phyloP scores from a whole-genome alignment of 2,888 invertebrate genomes.

The Cantharis nigra region DNA sequence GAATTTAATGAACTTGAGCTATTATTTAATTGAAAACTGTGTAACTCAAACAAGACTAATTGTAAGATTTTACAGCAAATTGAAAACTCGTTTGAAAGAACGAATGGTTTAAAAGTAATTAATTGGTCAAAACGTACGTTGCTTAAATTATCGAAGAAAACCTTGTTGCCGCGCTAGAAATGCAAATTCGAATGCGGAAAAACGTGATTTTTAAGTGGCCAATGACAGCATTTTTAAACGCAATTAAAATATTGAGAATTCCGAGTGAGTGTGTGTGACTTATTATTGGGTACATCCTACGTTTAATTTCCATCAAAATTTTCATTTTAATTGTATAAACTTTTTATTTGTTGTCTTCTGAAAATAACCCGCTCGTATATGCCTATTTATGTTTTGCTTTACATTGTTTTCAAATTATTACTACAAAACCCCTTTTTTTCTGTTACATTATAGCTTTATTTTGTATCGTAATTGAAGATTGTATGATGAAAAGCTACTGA shows the following conservation, averaged over 20 bases:
- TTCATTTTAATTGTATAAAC: too few relatives aligned
- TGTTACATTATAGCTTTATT: not conserved
- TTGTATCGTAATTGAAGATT: slow-evolving; percentile 13
- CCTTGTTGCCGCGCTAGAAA: not conserved
- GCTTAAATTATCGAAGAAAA: not conserved
- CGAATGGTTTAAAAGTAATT: not conserved
- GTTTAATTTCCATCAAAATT: not conserved
- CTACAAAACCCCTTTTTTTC: not conserved
- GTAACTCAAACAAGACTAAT: not conserved
- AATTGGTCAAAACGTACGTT: not conserved
- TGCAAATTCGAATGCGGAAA: not conserved
- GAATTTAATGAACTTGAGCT: not conserved
- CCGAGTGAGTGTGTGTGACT: not conserved
- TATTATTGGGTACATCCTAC: not conserved
- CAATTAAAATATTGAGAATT: not conserved
- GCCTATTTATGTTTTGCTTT: not conserved
- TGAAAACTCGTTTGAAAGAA: not conserved
- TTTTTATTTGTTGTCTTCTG: not conserved
- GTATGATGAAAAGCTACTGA: slow-evolving; percentile 9
- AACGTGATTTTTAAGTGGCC: not conserved
- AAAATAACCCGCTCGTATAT: not conserved
- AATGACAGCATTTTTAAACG: not conserved
- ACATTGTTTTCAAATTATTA: not conserved
- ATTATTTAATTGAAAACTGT: not conserved
- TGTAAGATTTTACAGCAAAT: not conserved